Base-by-base conservation (phyloP, 2,888 invertebrate species). In the Epicampocera succincta region DNA sequence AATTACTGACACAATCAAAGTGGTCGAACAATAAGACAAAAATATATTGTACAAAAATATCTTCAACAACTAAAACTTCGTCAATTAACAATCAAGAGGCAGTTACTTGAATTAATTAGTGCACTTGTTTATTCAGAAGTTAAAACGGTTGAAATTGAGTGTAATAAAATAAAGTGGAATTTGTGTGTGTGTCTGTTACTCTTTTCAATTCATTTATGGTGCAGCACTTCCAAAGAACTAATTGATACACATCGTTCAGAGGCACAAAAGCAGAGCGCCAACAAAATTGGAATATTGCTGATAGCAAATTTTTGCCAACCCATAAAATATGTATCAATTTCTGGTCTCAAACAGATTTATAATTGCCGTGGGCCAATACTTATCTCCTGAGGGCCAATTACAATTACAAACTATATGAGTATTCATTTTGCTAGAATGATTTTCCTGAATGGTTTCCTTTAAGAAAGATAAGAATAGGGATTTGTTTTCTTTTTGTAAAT, bases 81-180 rank as follows among this genome's bases (percentile, higher is more conserved):
- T 58, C 33, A 66, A 77, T 52, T 63, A 77, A 66, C 71, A 80
- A 83, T 83, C 78, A 80, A 84, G 65, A 68, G 78, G 61, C 80
- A 78, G 78, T 83, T 83, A 68, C 68, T 84, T 83, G 69, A 83
- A 81, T 78, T 81, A 81, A 84, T 84, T 80, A 80, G 66, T 84
- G 40, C 54, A 69, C 73, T 72, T 79, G 72, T 42, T 25, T 42
- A 61, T 69, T 54, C 54, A 63, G n/a, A 44, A 44, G 5, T 33
- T 42, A 21, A 33, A 73, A 44, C 61, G 29, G 9, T 9, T n/a
- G 21, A 9, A 50, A 25, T 50, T 44, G 52, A 33, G 8, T 29
- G 3, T 42, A 40, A 29, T 19, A 25, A 52, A 42, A 33, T 50
- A 42, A 38, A 48, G 25, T 48, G 42, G 66, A 25, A 29, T 50